Evolutionary conservation across 2,113 vertebrate genomes (phyloP), one percentile per base, ranked within the genome.

Genomic region (Chaetodon trifascialis): DNA sequence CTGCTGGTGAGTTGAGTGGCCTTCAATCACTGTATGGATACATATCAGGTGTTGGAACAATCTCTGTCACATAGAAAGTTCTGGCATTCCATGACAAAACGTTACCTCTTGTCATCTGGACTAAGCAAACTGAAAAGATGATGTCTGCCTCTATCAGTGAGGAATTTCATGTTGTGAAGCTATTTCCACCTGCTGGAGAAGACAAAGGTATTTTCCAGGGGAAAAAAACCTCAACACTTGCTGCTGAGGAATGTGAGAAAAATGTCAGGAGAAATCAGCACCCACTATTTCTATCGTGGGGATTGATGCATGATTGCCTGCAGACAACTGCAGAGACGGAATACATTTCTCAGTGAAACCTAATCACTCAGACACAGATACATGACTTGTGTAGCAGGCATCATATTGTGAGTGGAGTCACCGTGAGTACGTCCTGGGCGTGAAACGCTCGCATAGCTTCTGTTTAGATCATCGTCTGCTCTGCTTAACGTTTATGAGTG

Each of bases 271-370:
- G 55, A 83, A 66, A 80, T 83, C 68, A 73, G 55, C 65, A 62
- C 52, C 25, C 34, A 67, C 80, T 85, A 81, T 87, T 86, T 89
- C 72, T 70, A 74, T 75, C 9, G 4, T 30, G 1, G 54, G 67
- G 75, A 70, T 78, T 52, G 69, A 80, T 69, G 66, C 58, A 47
- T 5, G 60, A 72, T 83, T 73, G 74, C 83, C 54, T 68, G 73
- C 55, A 83, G 75, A 89, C 85, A 93, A 91, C 88, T 94, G 89
- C 62, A 67, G 64, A 73, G 74, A 63, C 76, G 73, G 68, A 88
- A 89, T 78, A 73, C 60, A 52, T 85, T 88, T 91, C 91, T 70
- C 14, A 14, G 63, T 86, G 93, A 93, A 95, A 95, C 82, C 56
- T 52, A 85, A 95, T 91, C 87, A 40, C 72, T 63, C 49, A 30